These are phyloP conservation scores for Hemiprocne comata DNA, from an alignment of 2,113 vertebrate genomes.

Conservation along the genomic window DNA sequence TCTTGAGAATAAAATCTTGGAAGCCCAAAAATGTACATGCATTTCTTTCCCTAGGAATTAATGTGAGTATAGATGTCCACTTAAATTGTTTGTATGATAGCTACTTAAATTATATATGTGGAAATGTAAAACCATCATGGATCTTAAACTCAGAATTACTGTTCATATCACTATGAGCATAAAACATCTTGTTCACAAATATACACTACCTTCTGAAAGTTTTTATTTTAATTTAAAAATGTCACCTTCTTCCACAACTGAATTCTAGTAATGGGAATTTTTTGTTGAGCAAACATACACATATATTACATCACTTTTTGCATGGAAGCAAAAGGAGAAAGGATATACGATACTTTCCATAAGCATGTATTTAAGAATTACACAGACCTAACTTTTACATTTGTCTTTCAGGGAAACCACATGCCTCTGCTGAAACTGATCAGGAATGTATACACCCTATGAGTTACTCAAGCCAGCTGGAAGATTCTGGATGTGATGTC, in stretches of 20 bases:
- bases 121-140: neutral
- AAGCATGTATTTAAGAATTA: neutral
- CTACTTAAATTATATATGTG: neutral
- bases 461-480: conserved; percentile 31
- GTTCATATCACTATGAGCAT: neutral
- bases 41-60: neutral
- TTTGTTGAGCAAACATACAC: neutral
- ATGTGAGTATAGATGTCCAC: neutral
- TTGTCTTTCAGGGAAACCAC: conserved; percentile 69
- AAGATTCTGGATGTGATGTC: conserved; percentile 80
- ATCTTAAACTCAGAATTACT: neutral
- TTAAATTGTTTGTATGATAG: neutral
- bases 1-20: neutral
- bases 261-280: neutral
- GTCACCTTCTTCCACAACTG: neutral
- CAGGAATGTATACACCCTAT: conserved; percentile 24
- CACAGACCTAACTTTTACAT: neutral
- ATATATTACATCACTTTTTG: neutral
- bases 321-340: neutral
- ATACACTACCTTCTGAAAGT: neutral
- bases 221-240: neutral
- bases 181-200: neutral
- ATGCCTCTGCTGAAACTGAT: conserved; percentile 9
- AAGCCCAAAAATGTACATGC: neutral
- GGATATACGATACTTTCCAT: neutral